Base-by-base conservation (phyloP, 2,797 vertebrate genomes). In the Crocidura indochinensis region DNA sequence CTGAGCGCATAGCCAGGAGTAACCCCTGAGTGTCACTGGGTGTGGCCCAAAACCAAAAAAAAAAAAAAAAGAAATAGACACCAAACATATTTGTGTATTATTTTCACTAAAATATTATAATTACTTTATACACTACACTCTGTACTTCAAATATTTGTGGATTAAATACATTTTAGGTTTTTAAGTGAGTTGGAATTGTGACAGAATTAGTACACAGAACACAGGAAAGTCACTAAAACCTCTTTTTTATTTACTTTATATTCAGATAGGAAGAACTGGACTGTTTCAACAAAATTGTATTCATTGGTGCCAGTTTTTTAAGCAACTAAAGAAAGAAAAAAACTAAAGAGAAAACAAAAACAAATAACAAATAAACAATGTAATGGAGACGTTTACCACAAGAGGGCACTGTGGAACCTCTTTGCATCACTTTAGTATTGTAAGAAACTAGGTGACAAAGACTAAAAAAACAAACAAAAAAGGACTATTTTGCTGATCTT, bases 371-470 rank as follows among this genome's bases (percentile, higher is more conserved):
- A 78, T 15, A 38, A 17, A 90, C n/a, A 22, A 2, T 86, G 85
- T 44, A 46, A 87, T 82, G 15, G 24, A 92, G 9, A 0, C 10
- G 0, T 0, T 2, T 0, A 15, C 94, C 96, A 96, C 96, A 14
- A 92, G 96, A 97, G 96, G 80, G 84, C 94, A 92, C 49, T 96
- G 90, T 92, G 72, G 67, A 51, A 96, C 65, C 86, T 79, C 64
- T 91, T 78, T 88, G n/a, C 8, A 71, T 77, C 2, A 0, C 12
- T 19, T 80, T 79, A 75, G 29, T 27, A 44, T n/a, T 84, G 29
- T 1, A 67, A 64, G 3, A 49, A 60, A 1, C 2, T 64, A 47
- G 27, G 15, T 10, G 19, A 60, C 29, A 88, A 80, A 94, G n/a
- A 11, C 27, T 73, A 87, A 3, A 44, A 9, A 20, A 72, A 46